A percentile compares a stretch with the other conserved stretches of the same genome.
These are phyloP conservation scores for Lepus townsendii DNA, from an alignment of 2,797 vertebrate genomes.

Conservation along the genomic window DNA sequence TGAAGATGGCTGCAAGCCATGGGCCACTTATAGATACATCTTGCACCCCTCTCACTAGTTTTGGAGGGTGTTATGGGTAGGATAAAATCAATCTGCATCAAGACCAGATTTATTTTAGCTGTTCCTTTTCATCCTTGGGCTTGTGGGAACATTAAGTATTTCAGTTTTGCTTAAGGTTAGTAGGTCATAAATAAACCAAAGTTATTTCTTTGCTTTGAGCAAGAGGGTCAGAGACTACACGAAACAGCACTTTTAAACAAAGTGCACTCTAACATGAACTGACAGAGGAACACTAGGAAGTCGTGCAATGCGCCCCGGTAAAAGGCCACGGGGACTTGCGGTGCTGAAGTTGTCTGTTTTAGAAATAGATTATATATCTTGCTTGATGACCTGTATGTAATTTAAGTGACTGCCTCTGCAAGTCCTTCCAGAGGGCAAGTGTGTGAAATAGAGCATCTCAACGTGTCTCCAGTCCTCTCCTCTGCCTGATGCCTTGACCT, in stretches of 20 bases:
- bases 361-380: conserved; percentile 89
- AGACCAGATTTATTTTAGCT: conserved; percentile 83
- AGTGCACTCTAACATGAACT: conserved; percentile 88
- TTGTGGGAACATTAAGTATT: conserved; percentile 79
- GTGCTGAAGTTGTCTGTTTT: conserved; percentile 85
- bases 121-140: conserved; percentile 78
- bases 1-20: neutral
- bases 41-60: neutral
- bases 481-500: conserved; percentile 91
- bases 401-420: conserved; percentile 94
- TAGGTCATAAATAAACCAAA: conserved; percentile 90
- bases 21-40: neutral
- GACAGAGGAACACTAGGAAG: conserved; percentile 92
- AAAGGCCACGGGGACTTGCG: conserved; percentile 89
- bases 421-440: conserved; percentile 89
- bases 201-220: conserved; percentile 87
- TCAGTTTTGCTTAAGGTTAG: conserved; percentile 85
- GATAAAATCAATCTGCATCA: conserved; percentile 6
- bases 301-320: conserved; percentile 80
- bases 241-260: conserved; percentile 85
- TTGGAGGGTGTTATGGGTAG: neutral
- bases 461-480: conserved; percentile 86
- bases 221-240: conserved; percentile 83
- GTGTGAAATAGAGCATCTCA: conserved; percentile 91
- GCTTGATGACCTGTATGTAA: conserved; percentile 94